Evolutionary conservation across 2,888 invertebrate genomes (phyloP), one percentile per base, ranked within the genome.

Genomic region (Nomada lathburiana): DNA sequence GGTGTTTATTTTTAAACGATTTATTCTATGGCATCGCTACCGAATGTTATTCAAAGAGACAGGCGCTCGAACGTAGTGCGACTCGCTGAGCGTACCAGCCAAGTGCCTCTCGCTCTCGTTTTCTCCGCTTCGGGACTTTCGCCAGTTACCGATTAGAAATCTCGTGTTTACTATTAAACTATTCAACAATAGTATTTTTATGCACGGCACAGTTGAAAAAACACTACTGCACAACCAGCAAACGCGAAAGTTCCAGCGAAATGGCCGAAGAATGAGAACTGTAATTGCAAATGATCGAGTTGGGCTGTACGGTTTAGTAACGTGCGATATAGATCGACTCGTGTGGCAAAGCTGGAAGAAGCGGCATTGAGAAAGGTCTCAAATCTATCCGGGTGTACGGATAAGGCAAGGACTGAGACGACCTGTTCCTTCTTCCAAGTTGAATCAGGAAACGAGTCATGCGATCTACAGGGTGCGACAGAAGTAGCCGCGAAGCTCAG

Each of bases 311-410:
- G 13, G 18, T 23, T 65, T 50, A 16, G 9, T 3, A 16, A 62
- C 55, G 20, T 18, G n/a, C 29, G 65, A 70, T 67, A 55, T 18
- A 29, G 29, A 69, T 59, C 26, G 47, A 57, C 16, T 9, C 16
- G 10, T 13, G 18, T 36, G 50, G 11, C 67, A 60, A 67, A 59
- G 44, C 18, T 20, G 72, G 60, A 63, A 50, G 72, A 70, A 64
- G 86, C 82, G 89, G 84, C 89, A 88, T 87, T 89, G 90, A 88
- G 87, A 89, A 92, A 91, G 88, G 90, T 88, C 85, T 86, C 86
- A 84, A 88, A 89, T 89, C 87, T 86, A 88, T 86, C 85, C 88
- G 84, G 76, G 76, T 88, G 86, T 76, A 71, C 76, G 83, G 88
- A 87, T 83, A 83, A 89, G 86, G 88, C 86, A 88, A 92, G 89